Percentiles rank a stretch among this genome's conserved stretches.
phyloP scores from a whole-genome alignment of 2,888 invertebrate genomes.

The Beris morrisii region DNA sequence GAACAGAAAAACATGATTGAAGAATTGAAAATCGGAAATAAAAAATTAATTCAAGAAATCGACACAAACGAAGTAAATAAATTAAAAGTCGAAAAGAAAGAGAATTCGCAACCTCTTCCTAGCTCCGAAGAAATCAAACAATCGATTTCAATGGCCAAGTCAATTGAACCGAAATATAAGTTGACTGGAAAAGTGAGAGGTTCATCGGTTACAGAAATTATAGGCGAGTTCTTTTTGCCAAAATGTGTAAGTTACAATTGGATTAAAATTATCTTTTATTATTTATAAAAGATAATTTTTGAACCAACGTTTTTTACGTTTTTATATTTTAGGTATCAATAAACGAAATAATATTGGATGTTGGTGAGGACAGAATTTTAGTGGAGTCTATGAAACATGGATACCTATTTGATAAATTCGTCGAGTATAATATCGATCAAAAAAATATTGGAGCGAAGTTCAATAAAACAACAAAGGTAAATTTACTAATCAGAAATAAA shows the following conservation, averaged over 20 bases:
- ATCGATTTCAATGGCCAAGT: constrained; percentile 45
- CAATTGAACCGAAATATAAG: constrained; percentile 61
- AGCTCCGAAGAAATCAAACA: constrained; percentile 42
- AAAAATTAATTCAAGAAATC: constrained; percentile 65
- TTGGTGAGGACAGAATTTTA: constrained; percentile 76
- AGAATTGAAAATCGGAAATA: constrained; percentile 35
- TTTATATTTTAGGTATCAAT: constrained; percentile 58
- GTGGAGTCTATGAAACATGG: constrained; percentile 64
- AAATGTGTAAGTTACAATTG: constrained; percentile 49
- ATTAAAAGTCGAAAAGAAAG: constrained; percentile 5
- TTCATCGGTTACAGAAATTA: constrained; percentile 47
- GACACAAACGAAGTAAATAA: constrained; percentile 43
- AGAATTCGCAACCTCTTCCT: constrained; percentile 14
- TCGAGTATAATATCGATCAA: constrained; percentile 68
- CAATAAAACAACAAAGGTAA: constrained; percentile 60
- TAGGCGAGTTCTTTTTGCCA: constrained; percentile 54
- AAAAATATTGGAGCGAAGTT: constrained; percentile 59
- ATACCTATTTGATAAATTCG: constrained; percentile 69
- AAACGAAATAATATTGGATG: constrained; percentile 66
- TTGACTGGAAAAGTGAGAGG: constrained; percentile 62
- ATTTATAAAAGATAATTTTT: too few species aligned
- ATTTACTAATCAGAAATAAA: neutral
- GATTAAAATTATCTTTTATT: neutral
- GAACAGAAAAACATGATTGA: constrained; percentile 42
- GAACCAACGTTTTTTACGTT: neutral